A percentile compares a stretch with the other conserved stretches of the same genome.
Evolutionary conservation across 2,888 invertebrate genomes (phyloP).

Genomic region (Neoscelio sp.): DNA sequence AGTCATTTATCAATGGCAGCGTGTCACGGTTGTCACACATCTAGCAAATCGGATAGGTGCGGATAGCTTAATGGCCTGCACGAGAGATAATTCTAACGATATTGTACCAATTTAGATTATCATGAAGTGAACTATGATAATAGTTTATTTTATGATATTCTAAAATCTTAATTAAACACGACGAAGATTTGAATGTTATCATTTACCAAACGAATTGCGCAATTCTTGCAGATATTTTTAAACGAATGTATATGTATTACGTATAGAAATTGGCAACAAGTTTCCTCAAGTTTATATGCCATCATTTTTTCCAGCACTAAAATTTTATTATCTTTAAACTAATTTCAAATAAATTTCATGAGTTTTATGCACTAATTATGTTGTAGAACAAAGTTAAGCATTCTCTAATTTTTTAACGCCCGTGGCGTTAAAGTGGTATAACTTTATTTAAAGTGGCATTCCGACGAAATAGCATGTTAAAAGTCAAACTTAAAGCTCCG

Average conservation of each 20-base stretch:
- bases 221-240: too few relatives aligned
- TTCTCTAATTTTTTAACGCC: constrained; percentile 18
- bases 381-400: neutral
- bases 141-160: constrained; percentile 19
- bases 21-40: constrained; percentile 55
- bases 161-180: constrained; percentile 15
- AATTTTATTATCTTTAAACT: too few relatives aligned
- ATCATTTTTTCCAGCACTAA: too few relatives aligned
- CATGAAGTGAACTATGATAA: too few relatives aligned
- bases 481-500: constrained; percentile 33
- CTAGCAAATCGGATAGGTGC: constrained; percentile 50
- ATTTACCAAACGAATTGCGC: neutral
- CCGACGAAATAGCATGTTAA: constrained; percentile 20
- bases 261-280: too few relatives aligned
- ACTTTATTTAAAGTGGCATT: constrained; percentile 40
- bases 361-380: constrained; percentile 7
- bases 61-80: constrained; percentile 51
- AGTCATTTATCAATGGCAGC: constrained; percentile 56
- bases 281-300: too few relatives aligned
- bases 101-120: too few relatives aligned
- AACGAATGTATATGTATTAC: too few relatives aligned
- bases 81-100: constrained; percentile 56
- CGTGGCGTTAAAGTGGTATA: constrained; percentile 12
- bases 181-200: constrained; percentile 14
- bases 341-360: too few relatives aligned